A percentile compares a stretch with the other conserved stretches of the same genome.
Conservation (phyloP, 2,797 vertebrate genomes). For the Esox lucius region DNA sequence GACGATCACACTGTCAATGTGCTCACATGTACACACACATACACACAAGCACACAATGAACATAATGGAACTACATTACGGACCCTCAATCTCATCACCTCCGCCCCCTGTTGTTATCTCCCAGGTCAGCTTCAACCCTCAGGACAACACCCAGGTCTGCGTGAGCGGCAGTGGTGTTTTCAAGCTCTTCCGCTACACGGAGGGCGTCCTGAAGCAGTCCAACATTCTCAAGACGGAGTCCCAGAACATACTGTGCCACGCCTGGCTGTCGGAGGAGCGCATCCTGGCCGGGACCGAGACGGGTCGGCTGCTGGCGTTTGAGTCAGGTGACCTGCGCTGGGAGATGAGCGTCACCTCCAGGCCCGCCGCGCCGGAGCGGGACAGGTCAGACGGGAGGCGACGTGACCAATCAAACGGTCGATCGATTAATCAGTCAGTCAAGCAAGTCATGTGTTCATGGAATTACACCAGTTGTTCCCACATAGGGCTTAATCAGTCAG, state of each 20-base stretch:
- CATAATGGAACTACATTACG: neutral
- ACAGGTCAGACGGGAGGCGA: conserved; percentile 56
- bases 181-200: conserved; percentile 83
- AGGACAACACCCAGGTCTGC: conserved; percentile 86
- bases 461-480: too few species aligned
- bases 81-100: neutral
- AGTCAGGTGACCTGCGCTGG: conserved; percentile 82
- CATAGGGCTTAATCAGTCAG: too few species aligned
- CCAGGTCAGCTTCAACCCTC: conserved; percentile 88
- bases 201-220: conserved; percentile 84
- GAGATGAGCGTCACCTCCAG: conserved; percentile 66
- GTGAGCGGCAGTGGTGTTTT: conserved; percentile 84
- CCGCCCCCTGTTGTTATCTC: conserved; percentile 49
- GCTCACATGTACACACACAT: neutral
- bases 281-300: conserved; percentile 85
- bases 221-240: conserved; percentile 80
- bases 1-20: neutral
- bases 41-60: neutral
- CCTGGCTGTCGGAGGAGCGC: conserved; percentile 81
- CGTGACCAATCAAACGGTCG: neutral
- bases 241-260: conserved; percentile 83
- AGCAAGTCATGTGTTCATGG: too few species aligned
- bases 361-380: conserved; percentile 32
- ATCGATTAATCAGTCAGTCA: neutral
- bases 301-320: conserved; percentile 83